Percentiles rank a stretch among this genome's conserved stretches.
phyloP scores from a whole-genome alignment of 2,888 invertebrate genomes.

The Villa cingulata region DNA sequence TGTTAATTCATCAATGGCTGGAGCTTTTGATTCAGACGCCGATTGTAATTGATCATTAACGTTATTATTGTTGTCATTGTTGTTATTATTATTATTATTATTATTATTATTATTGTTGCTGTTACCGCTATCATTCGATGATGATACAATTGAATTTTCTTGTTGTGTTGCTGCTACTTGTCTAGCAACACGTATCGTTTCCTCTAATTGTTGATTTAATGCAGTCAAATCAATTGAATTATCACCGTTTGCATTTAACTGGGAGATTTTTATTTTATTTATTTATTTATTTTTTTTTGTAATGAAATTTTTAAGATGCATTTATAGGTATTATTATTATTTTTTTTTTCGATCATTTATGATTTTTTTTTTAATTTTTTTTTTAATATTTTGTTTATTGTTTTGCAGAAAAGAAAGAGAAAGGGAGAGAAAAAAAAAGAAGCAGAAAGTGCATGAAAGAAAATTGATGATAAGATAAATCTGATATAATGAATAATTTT shows the following conservation, averaged over 20 bases:
- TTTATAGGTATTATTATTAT: too few species aligned
- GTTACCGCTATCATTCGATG: conserved; percentile 11
- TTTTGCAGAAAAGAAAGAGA: background rate
- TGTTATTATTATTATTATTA: conserved; percentile 19
- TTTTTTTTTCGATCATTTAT: background rate
- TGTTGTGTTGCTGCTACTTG: conserved; percentile 21
- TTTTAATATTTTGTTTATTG: background rate
- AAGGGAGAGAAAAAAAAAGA: background rate
- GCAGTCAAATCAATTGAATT: conserved; percentile 33
- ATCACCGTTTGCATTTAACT: conserved; percentile 19
- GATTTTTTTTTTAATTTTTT: background rate
- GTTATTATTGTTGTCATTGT: conserved; percentile 13
- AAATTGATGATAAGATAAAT: background rate
- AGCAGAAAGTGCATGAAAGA: background rate
- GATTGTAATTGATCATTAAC: conserved; percentile 24
- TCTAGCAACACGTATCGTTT: conserved; percentile 36
- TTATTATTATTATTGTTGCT: conserved; percentile 13
- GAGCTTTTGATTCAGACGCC: conserved; percentile 48
- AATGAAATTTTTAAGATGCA: background rate
- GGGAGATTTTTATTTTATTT: background rate
- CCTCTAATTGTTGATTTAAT: conserved; percentile 34
- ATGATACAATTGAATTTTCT: conserved; percentile 1
- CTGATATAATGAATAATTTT: background rate
- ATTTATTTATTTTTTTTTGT: background rate
- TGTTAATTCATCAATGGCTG: conserved; percentile 54